These are phyloP conservation scores for Rhipidura dahli DNA, from an alignment of 2,113 vertebrate species.

Conservation along the genomic window DNA sequence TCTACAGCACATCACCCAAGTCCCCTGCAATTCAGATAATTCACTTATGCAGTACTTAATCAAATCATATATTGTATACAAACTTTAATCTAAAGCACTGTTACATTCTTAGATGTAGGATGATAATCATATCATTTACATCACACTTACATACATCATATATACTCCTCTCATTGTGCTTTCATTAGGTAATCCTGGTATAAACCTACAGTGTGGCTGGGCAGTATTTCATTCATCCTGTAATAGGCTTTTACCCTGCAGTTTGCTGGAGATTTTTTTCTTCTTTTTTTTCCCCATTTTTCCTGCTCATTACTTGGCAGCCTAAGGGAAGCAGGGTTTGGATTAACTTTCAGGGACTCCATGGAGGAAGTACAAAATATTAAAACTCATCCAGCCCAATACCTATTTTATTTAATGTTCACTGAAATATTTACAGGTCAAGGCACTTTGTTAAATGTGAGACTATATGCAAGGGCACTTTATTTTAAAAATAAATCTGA, in stretches of 20 bases:
- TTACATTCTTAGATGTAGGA: background rate
- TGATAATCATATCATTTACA: background rate
- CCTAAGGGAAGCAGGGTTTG: background rate
- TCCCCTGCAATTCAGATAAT: background rate
- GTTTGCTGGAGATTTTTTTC: background rate
- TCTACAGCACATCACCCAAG: background rate
- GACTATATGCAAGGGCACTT: background rate
- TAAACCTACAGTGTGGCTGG: background rate
- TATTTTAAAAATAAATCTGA: slow-evolving; percentile 3
- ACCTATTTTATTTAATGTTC: slow-evolving; percentile 3
- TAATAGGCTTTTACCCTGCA: background rate
- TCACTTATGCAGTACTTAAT: background rate
- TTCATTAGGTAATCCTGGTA: background rate
- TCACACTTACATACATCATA: background rate
- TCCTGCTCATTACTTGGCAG: background rate
- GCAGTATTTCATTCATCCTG: background rate
- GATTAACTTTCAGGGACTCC: background rate
- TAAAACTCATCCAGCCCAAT: background rate
- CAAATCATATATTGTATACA: background rate
- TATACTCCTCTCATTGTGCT: background rate
- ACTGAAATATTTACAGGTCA: background rate
- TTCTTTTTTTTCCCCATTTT: background rate
- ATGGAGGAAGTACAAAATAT: background rate
- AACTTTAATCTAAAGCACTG: background rate
- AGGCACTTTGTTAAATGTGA: background rate